Base-by-base conservation (phyloP, 1,140 invertebrate species). In the Procambarus virginalis region DNA sequence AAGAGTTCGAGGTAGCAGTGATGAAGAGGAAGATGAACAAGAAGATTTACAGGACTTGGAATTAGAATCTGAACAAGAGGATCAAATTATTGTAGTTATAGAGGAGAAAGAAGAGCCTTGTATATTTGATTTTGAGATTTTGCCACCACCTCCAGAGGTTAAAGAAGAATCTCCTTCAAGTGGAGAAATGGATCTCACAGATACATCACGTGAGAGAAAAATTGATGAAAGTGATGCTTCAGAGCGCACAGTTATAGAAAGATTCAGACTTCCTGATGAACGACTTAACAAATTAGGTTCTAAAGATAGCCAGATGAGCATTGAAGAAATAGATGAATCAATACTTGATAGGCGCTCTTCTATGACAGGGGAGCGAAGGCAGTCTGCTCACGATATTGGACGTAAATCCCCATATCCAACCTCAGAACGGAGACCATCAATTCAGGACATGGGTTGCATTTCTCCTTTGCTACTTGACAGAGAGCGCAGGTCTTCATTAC, bases 1-100 rank as follows among this genome's bases (percentile, higher is more conserved):
- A 68, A 93, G 94, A 45, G 94, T 94, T 2, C 84, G 92, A 0
- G 93, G 93, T 49, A 93, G 94, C 14, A 93, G 88, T n/a, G 87
- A 92, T 83, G 92, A 92, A 80, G 91, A 92, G 17, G 90, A 91
- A 48, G 89, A 90, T 58, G 87, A 90, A 6, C 82, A 87, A 70
- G 89, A 91, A 45, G 90, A 82, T 14, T 81, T 89, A 45, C 86
- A 86, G 78, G 90, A 86, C 2, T 55, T 93, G 49, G 92, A 93
- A 4, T 88, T 90, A 81, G 93, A 93, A 34, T 93, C 93, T 68
- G 93, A 94, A 84, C 93, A 91, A n/a, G 90, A 91, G 46, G 91
- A 90, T 78, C 87, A 92, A 75, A 88, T 92, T 22, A 79, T 92
- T 73, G 89, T 92, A 5, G 89, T 92, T 45, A 91, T 92, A 70